phyloP scores from a whole-genome alignment of 2,888 invertebrate genomes.

The Cephus nigrinus region DNA sequence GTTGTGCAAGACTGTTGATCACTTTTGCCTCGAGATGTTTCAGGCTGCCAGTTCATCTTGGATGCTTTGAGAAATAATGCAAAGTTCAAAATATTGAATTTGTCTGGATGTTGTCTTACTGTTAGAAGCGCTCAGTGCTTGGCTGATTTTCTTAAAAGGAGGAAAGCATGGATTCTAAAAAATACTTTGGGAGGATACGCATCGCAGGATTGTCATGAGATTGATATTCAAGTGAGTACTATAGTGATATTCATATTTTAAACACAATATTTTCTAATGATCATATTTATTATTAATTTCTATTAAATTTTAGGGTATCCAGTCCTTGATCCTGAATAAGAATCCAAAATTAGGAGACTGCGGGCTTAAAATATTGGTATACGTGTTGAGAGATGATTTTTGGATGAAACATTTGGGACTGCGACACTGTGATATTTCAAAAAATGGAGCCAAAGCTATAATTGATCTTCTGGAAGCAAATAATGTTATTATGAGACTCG shows the following conservation, averaged over 20 bases:
- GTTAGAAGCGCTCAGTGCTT: conserved; percentile 24
- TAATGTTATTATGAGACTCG: conserved; percentile 28
- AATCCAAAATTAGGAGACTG: conserved; percentile 39
- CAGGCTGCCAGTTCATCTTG: conserved; percentile 42
- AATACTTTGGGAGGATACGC: conserved; percentile 25
- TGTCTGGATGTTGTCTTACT: conserved; percentile 39
- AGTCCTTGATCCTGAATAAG: conserved; percentile 33
- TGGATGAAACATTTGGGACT: conserved; percentile 38
- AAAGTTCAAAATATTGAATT: conserved; percentile 28
- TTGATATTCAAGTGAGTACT: not conserved
- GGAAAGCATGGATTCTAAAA: conserved; percentile 30
- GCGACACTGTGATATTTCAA: conserved; percentile 39
- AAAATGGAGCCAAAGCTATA: conserved; percentile 30
- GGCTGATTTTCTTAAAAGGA: conserved; percentile 30
- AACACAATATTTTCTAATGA: not conserved
- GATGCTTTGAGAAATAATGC: conserved; percentile 27
- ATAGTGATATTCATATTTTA: not conserved
- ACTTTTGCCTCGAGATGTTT: not conserved
- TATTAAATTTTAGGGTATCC: conserved; percentile 35
- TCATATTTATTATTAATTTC: not conserved
- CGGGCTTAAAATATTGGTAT: conserved; percentile 28
- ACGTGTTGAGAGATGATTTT: conserved; percentile 33
- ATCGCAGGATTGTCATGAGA: not conserved
- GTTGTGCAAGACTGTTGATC: not conserved
- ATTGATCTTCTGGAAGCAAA: conserved; percentile 37